phyloP scores from a whole-genome alignment of 1,140 invertebrate genomes.

The Sminthurides bifidus region DNA sequence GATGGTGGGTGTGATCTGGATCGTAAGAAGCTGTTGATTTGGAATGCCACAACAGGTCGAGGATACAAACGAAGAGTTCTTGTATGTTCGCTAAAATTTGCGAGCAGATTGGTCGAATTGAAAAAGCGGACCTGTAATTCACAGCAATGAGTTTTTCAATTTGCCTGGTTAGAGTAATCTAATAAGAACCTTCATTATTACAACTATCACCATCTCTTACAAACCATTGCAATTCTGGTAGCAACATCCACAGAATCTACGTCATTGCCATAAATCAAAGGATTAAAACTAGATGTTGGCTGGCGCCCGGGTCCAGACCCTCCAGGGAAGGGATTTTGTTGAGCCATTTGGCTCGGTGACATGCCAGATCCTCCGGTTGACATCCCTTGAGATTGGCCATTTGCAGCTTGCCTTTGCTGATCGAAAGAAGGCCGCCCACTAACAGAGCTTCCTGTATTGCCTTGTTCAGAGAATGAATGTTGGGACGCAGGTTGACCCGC shows the following conservation, averaged over 20 bases:
- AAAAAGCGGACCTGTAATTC: conserved; percentile 76
- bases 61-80: conserved; percentile 91
- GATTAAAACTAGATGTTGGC: conserved; percentile 48
- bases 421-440: too few relatives aligned
- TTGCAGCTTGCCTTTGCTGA: too few relatives aligned
- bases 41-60: conserved; percentile 94
- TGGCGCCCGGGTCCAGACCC: background rate
- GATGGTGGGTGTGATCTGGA: conserved; percentile 72
- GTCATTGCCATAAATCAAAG: conserved; percentile 89
- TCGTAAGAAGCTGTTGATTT: conserved; percentile 92
- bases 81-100: conserved; percentile 96
- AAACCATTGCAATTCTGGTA: conserved; percentile 92
- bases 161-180: too few relatives aligned
- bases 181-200: background rate
- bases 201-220: too few relatives aligned
- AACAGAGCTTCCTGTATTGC: background rate
- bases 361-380: background rate
- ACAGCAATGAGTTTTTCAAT: too few relatives aligned
- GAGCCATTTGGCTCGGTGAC: too few relatives aligned
- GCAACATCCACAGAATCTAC: conserved; percentile 98
- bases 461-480: background rate
- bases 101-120: conserved; percentile 91
- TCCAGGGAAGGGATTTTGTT: too few relatives aligned
- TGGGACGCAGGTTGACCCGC: too few relatives aligned
- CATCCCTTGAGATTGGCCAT: too few relatives aligned